A percentile compares a stretch with the other conserved stretches of the same genome.
phyloP scores from a whole-genome alignment of 2,113 vertebrate genomes.

The Xiphorhynchus elegans region DNA sequence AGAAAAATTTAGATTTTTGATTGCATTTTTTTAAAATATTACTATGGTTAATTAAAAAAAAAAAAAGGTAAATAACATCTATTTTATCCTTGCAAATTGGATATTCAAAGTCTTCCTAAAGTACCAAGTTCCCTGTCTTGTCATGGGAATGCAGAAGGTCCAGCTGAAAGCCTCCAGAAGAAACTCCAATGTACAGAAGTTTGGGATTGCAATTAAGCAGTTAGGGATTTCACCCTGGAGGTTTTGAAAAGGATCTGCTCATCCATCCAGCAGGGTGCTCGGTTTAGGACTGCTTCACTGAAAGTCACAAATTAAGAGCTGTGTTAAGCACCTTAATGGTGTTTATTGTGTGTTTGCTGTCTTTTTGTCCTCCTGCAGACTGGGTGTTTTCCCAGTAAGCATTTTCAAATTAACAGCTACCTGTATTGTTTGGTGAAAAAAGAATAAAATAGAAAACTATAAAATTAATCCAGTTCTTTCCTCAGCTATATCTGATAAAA shows the following conservation, averaged over 20 bases:
- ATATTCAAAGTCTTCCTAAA: not conserved
- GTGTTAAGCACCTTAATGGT: not conserved
- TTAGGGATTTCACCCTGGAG: not conserved
- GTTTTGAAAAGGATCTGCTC: not conserved
- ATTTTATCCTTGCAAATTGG: not conserved
- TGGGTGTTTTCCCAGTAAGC: not conserved
- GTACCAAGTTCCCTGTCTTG: not conserved
- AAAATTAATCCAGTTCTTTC: not conserved
- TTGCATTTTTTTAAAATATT: not conserved
- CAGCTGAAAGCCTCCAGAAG: not conserved
- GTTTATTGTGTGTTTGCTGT: not conserved
- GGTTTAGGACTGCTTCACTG: not conserved
- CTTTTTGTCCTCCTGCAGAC: not conserved
- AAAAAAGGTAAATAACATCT: not conserved
- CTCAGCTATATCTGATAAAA: not conserved
- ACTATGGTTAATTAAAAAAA: not conserved
- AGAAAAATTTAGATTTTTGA: not conserved
- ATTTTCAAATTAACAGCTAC: not conserved
- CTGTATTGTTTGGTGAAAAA: not conserved
- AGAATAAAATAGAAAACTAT: not conserved
- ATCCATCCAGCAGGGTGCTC: rapidly evolving
- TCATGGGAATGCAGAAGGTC: not conserved
- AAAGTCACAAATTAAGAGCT: not conserved
- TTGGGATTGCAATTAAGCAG: not conserved
- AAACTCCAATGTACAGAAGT: rapidly evolving